These are phyloP conservation scores for Marasmarcha lunaedactyla DNA, from an alignment of 2,888 invertebrate species.

Conservation along the genomic window DNA sequence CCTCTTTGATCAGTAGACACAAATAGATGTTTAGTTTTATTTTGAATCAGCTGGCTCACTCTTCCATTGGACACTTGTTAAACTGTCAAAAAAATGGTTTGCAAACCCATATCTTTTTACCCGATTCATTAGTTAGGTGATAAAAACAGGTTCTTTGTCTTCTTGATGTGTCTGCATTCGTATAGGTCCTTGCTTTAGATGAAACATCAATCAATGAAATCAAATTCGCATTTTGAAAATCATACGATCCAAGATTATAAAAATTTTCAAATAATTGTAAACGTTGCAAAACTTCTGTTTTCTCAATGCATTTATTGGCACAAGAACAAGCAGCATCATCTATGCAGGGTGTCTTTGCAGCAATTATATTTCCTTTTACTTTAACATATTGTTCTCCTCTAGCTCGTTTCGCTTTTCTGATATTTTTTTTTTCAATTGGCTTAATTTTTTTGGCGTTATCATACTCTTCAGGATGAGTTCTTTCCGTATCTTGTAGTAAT, in stretches of 20 bases:
- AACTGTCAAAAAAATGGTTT: constrained; percentile 2
- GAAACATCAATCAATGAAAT: constrained; percentile 10
- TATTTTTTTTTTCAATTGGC: too few species aligned
- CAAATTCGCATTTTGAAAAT: constrained; percentile 11
- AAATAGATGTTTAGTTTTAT: constrained; percentile 6
- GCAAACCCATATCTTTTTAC: constrained; percentile 7
- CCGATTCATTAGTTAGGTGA: constrained; percentile 6
- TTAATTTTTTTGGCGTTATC: too few species aligned
- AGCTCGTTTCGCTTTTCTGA: constrained; percentile 5
- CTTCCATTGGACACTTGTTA: constrained; percentile 7
- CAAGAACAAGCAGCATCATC: constrained; percentile 8
- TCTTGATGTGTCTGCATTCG: constrained; percentile 7
- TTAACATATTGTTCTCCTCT: constrained; percentile 8
- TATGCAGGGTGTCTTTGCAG: constrained; percentile 8
- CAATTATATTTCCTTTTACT: constrained; percentile 6
- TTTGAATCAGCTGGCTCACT: constrained; percentile 7
- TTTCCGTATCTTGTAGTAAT: too few species aligned
- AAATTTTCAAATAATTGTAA: constrained; percentile 9
- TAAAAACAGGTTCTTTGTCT: constrained; percentile 8
- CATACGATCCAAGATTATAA: constrained; percentile 6
- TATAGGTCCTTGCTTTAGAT: constrained; percentile 9
- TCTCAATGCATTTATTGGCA: constrained; percentile 8
- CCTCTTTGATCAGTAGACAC: constrained; percentile 6
- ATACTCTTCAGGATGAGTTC: too few species aligned
- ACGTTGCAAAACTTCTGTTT: constrained; percentile 9